phyloP scores from a whole-genome alignment of 2,888 invertebrate species.

The Drosophila antonietae region DNA sequence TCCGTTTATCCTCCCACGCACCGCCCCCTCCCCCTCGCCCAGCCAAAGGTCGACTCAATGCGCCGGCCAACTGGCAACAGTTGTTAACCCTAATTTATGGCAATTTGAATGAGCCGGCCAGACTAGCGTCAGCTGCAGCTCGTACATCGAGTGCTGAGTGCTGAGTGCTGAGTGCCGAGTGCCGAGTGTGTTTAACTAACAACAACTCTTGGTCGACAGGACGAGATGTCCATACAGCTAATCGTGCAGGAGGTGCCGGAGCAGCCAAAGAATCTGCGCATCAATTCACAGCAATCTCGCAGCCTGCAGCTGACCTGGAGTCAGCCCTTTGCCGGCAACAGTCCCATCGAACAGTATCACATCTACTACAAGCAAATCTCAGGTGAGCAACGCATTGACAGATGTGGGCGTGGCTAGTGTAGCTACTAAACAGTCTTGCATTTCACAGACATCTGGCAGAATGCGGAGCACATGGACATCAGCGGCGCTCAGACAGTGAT shows the following conservation, averaged over 20 bases:
- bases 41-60: slow-evolving; percentile 11
- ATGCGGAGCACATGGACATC: slow-evolving; percentile 92
- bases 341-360: slow-evolving; percentile 94
- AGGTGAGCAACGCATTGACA: slow-evolving; percentile 71
- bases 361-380: slow-evolving; percentile 95
- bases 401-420: neutral
- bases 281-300: slow-evolving; percentile 93
- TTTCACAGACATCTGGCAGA: slow-evolving; percentile 90
- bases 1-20: slow-evolving; percentile 19
- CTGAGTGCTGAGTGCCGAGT: no score
- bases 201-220: slow-evolving; percentile 82
- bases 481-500: slow-evolving; percentile 93
- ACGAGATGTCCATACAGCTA: slow-evolving; percentile 95
- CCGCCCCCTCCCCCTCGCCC: no score
- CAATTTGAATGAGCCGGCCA: slow-evolving; percentile 66
- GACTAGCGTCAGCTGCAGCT: slow-evolving; percentile 7
- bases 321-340: slow-evolving; percentile 94
- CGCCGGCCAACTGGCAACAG: slow-evolving; percentile 57
- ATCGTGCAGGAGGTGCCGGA: slow-evolving; percentile 97
- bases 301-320: slow-evolving; percentile 95
- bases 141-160: neutral
- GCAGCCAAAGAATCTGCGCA: slow-evolving; percentile 93
- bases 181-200: slow-evolving; percentile 22
- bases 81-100: slow-evolving; percentile 76
- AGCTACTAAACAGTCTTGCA: neutral